Evolutionary conservation across 2,113 vertebrate species (phyloP), one percentile per base, ranked within the genome.

Genomic region (Megalops atlanticus): DNA sequence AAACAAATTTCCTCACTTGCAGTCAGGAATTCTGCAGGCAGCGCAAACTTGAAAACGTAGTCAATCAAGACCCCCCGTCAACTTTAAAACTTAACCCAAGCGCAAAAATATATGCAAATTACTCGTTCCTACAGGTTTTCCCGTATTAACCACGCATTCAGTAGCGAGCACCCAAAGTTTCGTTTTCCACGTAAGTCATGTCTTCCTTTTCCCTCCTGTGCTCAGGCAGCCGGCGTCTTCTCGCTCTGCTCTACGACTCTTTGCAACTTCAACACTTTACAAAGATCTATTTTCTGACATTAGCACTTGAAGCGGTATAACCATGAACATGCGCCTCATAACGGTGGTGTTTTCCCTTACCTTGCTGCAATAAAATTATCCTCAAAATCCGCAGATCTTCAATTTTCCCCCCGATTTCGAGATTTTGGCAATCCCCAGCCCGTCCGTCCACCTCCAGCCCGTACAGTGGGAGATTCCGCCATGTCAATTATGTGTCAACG

Each of bases 401-500:
- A 69, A 64, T 24, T 72, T 75, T 81, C 78, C 82, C 47, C 76
- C 83, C 4, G 35, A 72, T 77, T 79, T 77, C 64, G 82, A 84
- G 80, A 75, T n/a, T 70, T 80, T 15, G 49, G 74, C 82, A 84
- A 82, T 83, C 86, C 82, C 74, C 76, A 36, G 82, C 84, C 80
- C 82, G 84, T 83, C 74, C 74, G 82, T 84, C 84, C 81, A 68
- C 84, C 41, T 77, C 40, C 78, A 79, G 81, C 73, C 81, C 58
- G 81, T 84, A 24, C 24, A 76, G 40, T 84, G 75, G 74, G 78
- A 83, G 83, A 87, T 84, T 85, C 86, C 82, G 86, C 84, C 81
- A 85, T 85, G 84, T 85, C 84, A 85, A 81, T 83, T 84, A 85
- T 87, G 86, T 87, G 76, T 83, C 84, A 83, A 83, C 40, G 82